phyloP scores from a whole-genome alignment of 2,797 vertebrate genomes.

The Dryobates pubescens region DNA sequence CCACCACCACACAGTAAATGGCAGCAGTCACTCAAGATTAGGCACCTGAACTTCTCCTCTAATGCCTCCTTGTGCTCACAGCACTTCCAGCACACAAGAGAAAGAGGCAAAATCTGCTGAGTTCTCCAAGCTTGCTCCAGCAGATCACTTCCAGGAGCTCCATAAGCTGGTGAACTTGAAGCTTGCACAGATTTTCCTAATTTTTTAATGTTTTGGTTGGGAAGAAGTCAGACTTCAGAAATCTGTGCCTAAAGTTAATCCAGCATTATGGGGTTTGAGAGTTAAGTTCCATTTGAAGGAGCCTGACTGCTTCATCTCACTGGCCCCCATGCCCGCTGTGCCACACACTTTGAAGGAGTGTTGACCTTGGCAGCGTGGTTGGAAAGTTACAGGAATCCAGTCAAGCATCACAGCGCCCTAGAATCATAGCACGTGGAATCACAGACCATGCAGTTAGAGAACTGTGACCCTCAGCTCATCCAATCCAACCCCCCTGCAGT shows the following conservation, averaged over 20 bases:
- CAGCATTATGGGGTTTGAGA: constrained; percentile 26
- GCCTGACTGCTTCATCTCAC: not conserved
- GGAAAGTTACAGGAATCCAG: constrained; percentile 25
- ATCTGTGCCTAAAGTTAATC: constrained; percentile 22
- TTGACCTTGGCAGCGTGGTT: constrained; percentile 35
- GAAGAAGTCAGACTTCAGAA: constrained; percentile 37
- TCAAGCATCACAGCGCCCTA: not conserved
- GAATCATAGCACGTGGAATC: too few species aligned
- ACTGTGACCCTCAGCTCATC: too few species aligned
- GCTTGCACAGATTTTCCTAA: constrained; percentile 24
- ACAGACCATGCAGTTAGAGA: too few species aligned
- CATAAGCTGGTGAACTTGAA: constrained; percentile 17
- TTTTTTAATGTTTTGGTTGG: constrained; percentile 52
- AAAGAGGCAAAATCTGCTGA: not conserved
- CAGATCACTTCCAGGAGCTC: not conserved
- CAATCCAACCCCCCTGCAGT: too few species aligned
- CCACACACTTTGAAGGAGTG: constrained; percentile 37
- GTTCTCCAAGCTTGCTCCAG: not conserved
- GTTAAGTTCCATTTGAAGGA: constrained; percentile 20
- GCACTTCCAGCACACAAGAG: too few species aligned
- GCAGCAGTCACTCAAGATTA: too few species aligned
- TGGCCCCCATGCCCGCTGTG: not conserved
- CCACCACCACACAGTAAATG: too few species aligned
- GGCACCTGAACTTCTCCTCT: too few species aligned
- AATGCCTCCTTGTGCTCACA: too few species aligned